Base-by-base conservation (phyloP, 1,140 invertebrate species). In the Megalopta genalis region DNA sequence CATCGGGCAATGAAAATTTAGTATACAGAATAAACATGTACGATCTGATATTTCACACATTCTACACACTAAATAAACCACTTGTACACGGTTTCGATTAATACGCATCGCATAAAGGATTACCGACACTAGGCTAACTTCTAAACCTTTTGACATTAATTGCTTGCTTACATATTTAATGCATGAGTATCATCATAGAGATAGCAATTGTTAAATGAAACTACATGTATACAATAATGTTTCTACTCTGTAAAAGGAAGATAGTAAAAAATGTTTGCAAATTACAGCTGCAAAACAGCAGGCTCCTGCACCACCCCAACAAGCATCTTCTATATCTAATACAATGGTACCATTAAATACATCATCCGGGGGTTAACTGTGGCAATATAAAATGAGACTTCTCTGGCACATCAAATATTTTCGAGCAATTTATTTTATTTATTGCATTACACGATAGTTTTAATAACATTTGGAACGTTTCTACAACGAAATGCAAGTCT, bases 211-310 rank as follows among this genome's bases (percentile, higher is more conserved):
- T 6, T 65, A 9, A 21, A 25, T 25, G 3, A 75, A 63, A 0
- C 32, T 52, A 49, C 69, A 37, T 42, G 46, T 62, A 23, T 16
- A 16, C 32, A 32, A 32, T 83, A 46, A 57, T 16, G 21, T 71
- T 52, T 59, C 63, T 4, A 9, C 16, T 62, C 39, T 8, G 71
- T 9, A 10, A 63, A n/a, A 54, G 8, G 9, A 46, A 76, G 82
- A 62, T 88, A 87, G 86, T 81, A 46, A 18, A n/a, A 71, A 64
- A 37, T 69, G 57, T 69, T 90, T 86, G 65, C 86, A 90, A 88
- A 89, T 91, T 91, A 78, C 90, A 92, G 91, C 89, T 65, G 90
- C 91, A 66, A 92, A 92, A 70, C 91, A 92, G 85, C 91, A 91
- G 83, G 91, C 91, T 80, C 91, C 91, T 71, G 87, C 88, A 77